phyloP scores from a whole-genome alignment of 37 sponge, comb jelly and placozoan species.

The Bolinopsis microptera region DNA sequence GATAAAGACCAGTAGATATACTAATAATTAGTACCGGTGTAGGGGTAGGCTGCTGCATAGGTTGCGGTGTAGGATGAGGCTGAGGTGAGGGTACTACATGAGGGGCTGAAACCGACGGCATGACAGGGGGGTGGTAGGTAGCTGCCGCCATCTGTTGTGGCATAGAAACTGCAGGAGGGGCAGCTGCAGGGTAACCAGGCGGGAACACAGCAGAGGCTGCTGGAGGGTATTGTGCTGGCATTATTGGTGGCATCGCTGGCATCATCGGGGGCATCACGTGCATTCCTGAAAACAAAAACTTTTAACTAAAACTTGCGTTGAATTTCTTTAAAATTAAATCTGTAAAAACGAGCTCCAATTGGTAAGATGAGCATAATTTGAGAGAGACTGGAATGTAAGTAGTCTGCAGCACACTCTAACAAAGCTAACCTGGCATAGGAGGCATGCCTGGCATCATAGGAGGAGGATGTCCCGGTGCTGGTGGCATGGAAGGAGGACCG shows the following conservation, averaged over 20 bases:
- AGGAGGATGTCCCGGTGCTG: slow-evolving; percentile 14
- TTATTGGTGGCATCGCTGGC: slow-evolving; percentile 52
- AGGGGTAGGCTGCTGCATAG: neutral
- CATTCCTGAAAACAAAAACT: slow-evolving; percentile 7
- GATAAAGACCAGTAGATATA: neutral
- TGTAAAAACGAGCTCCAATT: no score
- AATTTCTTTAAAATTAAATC: no score
- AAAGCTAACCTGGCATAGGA: slow-evolving; percentile 29
- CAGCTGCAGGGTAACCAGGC: neutral
- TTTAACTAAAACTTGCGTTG: no score
- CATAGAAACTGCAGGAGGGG: neutral
- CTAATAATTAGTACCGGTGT: neutral
- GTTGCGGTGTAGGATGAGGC: neutral
- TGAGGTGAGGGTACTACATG: neutral
- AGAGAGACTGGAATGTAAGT: no score
- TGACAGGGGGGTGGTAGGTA: neutral
- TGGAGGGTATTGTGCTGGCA: slow-evolving; percentile 55
- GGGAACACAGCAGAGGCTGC: neutral
- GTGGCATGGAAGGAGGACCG: neutral
- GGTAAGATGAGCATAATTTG: no score
- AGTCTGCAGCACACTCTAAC: no score
- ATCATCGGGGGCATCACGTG: slow-evolving; percentile 25
- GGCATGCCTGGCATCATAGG: slow-evolving; percentile 54
- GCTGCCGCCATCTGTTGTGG: neutral
- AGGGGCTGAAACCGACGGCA: neutral